A percentile compares a stretch with the other conserved stretches of the same genome.
These are phyloP conservation scores for Mamestra brassicae DNA, from an alignment of 2,888 invertebrate species.

Conservation along the genomic window DNA sequence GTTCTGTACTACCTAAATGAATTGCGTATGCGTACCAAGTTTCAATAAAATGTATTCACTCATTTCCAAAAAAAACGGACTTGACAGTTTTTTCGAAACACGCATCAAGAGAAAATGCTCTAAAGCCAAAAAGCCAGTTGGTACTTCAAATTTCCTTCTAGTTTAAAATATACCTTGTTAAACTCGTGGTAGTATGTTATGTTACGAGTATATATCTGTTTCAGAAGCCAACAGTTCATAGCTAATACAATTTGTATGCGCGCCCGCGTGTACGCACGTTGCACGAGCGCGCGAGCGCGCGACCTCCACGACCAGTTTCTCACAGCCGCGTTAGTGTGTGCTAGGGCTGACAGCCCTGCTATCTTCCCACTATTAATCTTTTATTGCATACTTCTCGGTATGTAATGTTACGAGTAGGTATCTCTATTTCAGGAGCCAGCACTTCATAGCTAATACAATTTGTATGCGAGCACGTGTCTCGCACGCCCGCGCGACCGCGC, in stretches of 20 bases:
- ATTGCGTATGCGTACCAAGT: background rate
- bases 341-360: conserved; percentile 5
- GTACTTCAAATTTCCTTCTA: no score
- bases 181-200: no score
- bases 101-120: no score
- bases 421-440: background rate
- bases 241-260: conserved; percentile 8
- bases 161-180: no score
- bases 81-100: no score
- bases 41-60: no score
- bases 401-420: background rate
- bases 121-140: no score
- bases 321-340: conserved; percentile 6
- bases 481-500: conserved; percentile 12
- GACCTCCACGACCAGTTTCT: conserved; percentile 14
- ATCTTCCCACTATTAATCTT: no score
- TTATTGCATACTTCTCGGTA: no score
- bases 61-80: no score
- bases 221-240: background rate
- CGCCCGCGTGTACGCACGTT: background rate
- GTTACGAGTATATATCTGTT: background rate
- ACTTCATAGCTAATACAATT: conserved; percentile 21
- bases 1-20: background rate
- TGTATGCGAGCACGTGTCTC: background rate
- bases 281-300: conserved; percentile 24